Percentiles rank a stretch among this genome's conserved stretches.
phyloP scores from a whole-genome alignment of 2,113 vertebrate species.

The Gulo gulo region DNA sequence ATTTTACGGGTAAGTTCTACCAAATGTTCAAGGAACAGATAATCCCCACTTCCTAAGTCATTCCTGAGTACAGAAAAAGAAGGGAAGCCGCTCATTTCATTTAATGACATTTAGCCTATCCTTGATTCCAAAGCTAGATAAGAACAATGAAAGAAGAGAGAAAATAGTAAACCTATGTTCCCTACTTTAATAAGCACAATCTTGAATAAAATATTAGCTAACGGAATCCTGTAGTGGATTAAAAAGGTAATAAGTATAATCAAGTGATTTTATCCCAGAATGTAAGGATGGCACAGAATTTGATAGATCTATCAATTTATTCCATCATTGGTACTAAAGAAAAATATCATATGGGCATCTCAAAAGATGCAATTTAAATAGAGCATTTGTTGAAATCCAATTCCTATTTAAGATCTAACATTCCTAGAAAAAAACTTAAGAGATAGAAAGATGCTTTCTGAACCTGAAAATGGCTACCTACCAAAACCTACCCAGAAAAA shows the following conservation, averaged over 20 bases:
- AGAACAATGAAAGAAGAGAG: background rate
- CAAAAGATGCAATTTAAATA: background rate
- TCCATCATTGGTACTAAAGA: background rate
- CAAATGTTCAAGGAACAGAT: background rate
- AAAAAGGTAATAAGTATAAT: background rate
- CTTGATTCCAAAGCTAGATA: background rate
- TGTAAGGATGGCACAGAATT: background rate
- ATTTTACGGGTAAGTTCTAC: background rate
- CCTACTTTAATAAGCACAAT: background rate
- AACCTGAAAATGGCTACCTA: background rate
- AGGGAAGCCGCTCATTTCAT: background rate
- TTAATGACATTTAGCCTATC: background rate
- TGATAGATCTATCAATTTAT: background rate
- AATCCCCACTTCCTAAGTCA: background rate
- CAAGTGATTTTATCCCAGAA: background rate
- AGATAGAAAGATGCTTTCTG: background rate
- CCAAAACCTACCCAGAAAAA: background rate
- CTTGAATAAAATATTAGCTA: background rate
- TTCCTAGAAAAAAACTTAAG: background rate
- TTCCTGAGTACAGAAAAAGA: background rate
- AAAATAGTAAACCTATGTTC: background rate
- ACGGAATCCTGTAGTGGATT: background rate
- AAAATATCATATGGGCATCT: background rate
- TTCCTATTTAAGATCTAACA: background rate
- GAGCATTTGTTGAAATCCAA: background rate